Evolutionary conservation across 2,797 vertebrate genomes (phyloP).

Genomic region (Ctenopoma multispine): DNA sequence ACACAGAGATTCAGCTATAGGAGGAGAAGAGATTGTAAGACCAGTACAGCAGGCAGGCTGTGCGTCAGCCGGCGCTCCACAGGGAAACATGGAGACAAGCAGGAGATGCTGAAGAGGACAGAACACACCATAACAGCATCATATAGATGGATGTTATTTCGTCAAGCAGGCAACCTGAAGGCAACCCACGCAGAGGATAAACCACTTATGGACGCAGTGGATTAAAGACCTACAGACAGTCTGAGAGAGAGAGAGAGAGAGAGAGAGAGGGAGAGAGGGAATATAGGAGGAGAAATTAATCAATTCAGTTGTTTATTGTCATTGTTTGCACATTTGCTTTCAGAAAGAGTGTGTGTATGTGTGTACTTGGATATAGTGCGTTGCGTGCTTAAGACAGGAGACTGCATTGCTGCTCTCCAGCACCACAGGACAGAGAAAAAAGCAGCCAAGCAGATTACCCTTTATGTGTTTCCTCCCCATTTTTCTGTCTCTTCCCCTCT

Average conservation of each 20-base stretch:
- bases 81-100: constrained; percentile 76
- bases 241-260: constrained; percentile 19
- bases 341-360: constrained; percentile 47
- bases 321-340: constrained; percentile 68
- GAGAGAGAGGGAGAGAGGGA: constrained; percentile 17
- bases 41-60: constrained; percentile 71
- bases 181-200: constrained; percentile 77
- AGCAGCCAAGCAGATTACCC: constrained; percentile 60
- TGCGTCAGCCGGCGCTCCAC: constrained; percentile 74
- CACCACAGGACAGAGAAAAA: constrained; percentile 61
- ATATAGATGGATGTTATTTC: constrained; percentile 77
- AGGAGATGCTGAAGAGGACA: constrained; percentile 70
- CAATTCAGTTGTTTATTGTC: constrained; percentile 78
- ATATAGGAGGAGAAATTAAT: constrained; percentile 75
- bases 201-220: constrained; percentile 83
- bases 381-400: constrained; percentile 68
- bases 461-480: constrained; percentile 41
- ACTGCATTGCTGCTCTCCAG: constrained; percentile 86
- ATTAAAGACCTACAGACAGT: constrained; percentile 77
- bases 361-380: constrained; percentile 42
- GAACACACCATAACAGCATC: constrained; percentile 61
- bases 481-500: constrained; percentile 58
- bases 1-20: constrained; percentile 64
- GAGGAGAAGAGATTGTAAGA: constrained; percentile 74
- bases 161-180: constrained; percentile 70